Percentiles rank a stretch among this genome's conserved stretches.
These are phyloP conservation scores for Smutsia temminckii DNA, from an alignment of 2,797 vertebrate species.

Conservation along the genomic window DNA sequence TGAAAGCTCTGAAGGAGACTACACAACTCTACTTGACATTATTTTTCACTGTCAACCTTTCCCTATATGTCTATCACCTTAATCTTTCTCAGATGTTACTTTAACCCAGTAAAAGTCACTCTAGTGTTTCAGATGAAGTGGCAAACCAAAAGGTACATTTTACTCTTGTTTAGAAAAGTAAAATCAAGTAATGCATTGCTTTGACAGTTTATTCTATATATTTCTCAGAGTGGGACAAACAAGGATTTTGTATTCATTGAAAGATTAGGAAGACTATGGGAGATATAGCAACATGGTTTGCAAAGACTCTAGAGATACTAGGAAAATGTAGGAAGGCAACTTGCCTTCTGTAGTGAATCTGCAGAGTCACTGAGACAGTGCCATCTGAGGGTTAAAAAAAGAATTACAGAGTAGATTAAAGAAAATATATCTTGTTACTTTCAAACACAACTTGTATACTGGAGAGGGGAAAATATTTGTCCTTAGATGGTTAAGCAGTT, in stretches of 20 bases:
- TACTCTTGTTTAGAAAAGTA: background rate
- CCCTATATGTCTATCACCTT: conserved; percentile 72
- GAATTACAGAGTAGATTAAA: background rate
- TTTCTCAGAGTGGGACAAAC: conserved; percentile 55
- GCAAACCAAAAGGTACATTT: conserved; percentile 89
- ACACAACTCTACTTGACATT: conserved; percentile 93
- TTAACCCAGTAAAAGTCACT: conserved; percentile 86
- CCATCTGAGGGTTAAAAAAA: background rate
- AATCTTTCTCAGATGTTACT: conserved; percentile 86
- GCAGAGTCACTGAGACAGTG: background rate
- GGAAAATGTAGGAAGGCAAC: background rate
- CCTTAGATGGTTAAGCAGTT: background rate
- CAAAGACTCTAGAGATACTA: conserved; percentile 22
- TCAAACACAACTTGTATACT: background rate
- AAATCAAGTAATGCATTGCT: background rate
- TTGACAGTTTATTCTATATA: conserved; percentile 16
- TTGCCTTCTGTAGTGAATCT: background rate
- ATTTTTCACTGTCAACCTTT: conserved; percentile 90
- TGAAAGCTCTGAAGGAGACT: conserved; percentile 94
- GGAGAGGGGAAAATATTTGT: background rate
- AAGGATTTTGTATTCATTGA: conserved; percentile 66
- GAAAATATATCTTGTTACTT: background rate
- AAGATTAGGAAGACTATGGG: background rate
- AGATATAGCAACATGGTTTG: conserved; percentile 1
- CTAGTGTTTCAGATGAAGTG: conserved; percentile 89